Conservation (phyloP, 2,113 vertebrate genomes). For the Falco punctatus region DNA sequence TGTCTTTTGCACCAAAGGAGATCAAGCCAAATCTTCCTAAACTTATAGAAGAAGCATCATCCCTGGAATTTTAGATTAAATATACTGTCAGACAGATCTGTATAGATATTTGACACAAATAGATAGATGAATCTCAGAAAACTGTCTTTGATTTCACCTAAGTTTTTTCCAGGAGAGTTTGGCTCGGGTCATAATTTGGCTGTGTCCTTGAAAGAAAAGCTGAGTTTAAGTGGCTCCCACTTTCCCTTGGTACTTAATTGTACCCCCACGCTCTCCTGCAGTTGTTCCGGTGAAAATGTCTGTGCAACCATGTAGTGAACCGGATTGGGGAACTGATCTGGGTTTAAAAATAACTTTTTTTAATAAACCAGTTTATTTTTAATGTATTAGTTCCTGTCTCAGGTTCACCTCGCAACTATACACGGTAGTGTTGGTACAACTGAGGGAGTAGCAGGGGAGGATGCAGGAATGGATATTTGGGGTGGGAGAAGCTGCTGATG, state of each 20-base stretch:
- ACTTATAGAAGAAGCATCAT: background rate
- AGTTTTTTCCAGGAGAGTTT: background rate
- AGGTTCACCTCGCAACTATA: background rate
- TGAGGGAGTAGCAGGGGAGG: background rate
- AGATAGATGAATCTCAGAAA: background rate
- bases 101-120: background rate
- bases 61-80: background rate
- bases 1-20: background rate
- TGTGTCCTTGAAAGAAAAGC: background rate
- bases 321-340: background rate
- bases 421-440: background rate
- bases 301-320: background rate
- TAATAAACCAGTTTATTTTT: constrained; percentile 45
- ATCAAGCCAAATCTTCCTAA: background rate
- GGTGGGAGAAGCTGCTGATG: background rate
- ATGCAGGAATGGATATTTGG: background rate
- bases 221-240: background rate
- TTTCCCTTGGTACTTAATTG: background rate
- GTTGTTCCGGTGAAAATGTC: constrained; percentile 17
- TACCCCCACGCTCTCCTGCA: background rate
- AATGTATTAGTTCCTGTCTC: constrained; percentile 9
- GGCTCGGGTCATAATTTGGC: background rate
- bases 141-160: background rate
- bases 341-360: constrained; percentile 33
- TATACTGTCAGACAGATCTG: background rate